phyloP scores from a whole-genome alignment of 2,888 invertebrate species.

The Cheilosia impressa region DNA sequence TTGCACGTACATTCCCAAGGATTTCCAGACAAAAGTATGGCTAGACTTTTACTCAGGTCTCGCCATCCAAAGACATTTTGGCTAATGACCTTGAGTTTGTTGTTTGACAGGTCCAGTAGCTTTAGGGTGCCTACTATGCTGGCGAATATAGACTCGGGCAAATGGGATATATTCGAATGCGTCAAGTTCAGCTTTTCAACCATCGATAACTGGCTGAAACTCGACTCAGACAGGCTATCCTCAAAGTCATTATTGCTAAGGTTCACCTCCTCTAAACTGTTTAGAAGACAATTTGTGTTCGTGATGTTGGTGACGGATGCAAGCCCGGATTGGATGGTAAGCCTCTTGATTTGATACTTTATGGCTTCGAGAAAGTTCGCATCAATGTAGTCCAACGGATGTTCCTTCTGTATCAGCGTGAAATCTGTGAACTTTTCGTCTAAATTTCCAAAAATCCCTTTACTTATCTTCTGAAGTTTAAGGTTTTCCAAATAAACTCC shows the following conservation, averaged over 20 bases:
- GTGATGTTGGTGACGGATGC: conserved; percentile 77
- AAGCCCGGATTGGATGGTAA: conserved; percentile 77
- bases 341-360: conserved; percentile 77
- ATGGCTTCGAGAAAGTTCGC: conserved; percentile 77
- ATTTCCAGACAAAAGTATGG: conserved; percentile 76
- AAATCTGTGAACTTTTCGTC: conserved; percentile 69
- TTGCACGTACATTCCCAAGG: conserved; percentile 79
- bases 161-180: conserved; percentile 76
- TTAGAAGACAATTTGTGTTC: conserved; percentile 75
- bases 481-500: conserved; percentile 78
- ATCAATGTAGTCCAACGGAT: conserved; percentile 62
- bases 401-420: conserved; percentile 76
- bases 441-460: conserved; percentile 76
- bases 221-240: conserved; percentile 51
- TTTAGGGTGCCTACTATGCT: conserved; percentile 75
- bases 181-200: conserved; percentile 78
- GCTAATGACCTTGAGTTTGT: conserved; percentile 77
- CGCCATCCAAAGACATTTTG: conserved; percentile 77
- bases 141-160: conserved; percentile 78
- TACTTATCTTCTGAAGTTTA: conserved; percentile 69
- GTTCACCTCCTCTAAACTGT: conserved; percentile 76
- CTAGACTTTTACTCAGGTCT: conserved; percentile 59
- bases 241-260: conserved; percentile 79
- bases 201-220: conserved; percentile 78
- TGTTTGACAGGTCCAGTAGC: conserved; percentile 79